A percentile compares a stretch with the other conserved stretches of the same genome.
Evolutionary conservation across 2,113 vertebrate species (phyloP).

Genomic region (Dicentrarchus labrax): DNA sequence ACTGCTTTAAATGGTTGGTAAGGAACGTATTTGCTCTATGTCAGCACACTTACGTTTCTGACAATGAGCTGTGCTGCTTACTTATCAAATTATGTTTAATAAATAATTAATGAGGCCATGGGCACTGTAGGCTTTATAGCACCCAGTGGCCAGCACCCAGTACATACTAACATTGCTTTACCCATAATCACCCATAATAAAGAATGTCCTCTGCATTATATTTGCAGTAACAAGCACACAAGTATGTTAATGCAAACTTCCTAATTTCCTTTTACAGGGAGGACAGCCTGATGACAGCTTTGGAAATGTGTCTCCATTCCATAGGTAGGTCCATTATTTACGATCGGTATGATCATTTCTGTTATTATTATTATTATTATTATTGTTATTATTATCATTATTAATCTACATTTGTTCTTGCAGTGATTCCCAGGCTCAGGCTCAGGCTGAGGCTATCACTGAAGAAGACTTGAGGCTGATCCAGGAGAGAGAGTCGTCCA

Average conservation of each 20-base stretch:
- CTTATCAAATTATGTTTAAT: background rate
- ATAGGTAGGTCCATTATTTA: constrained; percentile 82
- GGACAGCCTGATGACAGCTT: constrained; percentile 88
- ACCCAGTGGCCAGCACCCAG: constrained; percentile 10
- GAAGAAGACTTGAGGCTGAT: constrained; percentile 95
- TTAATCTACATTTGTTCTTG: constrained; percentile 1
- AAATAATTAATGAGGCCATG: constrained; percentile 2
- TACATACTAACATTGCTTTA: constrained; percentile 10
- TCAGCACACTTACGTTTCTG: background rate
- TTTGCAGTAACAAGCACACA: background rate
- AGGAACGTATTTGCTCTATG: background rate
- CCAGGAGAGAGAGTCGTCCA: constrained; percentile 92
- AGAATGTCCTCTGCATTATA: background rate
- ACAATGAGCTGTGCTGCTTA: background rate
- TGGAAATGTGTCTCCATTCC: constrained; percentile 86
- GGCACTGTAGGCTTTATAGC: background rate
- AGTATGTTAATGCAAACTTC: background rate
- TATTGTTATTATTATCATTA: background rate
- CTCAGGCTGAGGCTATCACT: constrained; percentile 91
- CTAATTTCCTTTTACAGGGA: constrained; percentile 79
- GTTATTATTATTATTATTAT: background rate
- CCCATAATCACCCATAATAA: background rate
- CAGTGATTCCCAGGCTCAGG: constrained; percentile 85
- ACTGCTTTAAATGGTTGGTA: background rate
- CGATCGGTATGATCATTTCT: background rate